Conservation (phyloP, 2,797 vertebrate species). For the Sparidentex hasta region DNA sequence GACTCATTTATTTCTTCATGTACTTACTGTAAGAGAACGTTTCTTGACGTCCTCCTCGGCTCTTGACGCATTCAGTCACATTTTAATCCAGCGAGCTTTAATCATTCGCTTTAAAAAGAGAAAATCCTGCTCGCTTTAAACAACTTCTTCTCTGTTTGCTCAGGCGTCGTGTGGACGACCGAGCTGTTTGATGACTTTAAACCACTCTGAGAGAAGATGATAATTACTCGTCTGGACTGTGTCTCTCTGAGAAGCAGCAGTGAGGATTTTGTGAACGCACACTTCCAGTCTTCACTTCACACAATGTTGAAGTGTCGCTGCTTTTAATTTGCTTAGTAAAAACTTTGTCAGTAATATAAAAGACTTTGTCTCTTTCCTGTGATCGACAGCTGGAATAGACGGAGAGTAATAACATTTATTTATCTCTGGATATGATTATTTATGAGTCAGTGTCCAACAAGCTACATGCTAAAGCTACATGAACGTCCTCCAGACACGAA, state of each 20-base stretch:
- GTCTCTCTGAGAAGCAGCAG: constrained; percentile 10
- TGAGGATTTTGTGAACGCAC: background rate
- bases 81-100: constrained; percentile 28
- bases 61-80: constrained; percentile 8
- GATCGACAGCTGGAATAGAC: background rate
- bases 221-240: constrained; percentile 41
- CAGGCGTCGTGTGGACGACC: constrained; percentile 18
- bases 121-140: constrained; percentile 40
- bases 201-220: constrained; percentile 39
- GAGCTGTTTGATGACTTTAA: constrained; percentile 53
- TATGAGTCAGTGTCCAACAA: background rate
- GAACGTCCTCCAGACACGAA: background rate
- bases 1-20: background rate
- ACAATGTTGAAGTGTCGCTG: background rate
- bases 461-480: background rate
- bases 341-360: background rate
- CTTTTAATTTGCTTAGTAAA: background rate
- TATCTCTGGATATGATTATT: background rate
- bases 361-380: background rate
- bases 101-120: constrained; percentile 38
- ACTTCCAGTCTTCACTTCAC: background rate
- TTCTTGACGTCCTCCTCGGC: background rate
- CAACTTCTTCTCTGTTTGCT: constrained; percentile 42
- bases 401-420: background rate
- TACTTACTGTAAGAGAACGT: background rate